Base-by-base conservation (phyloP, 1,140 invertebrate species). In the Neoseiulus cucumeris region DNA sequence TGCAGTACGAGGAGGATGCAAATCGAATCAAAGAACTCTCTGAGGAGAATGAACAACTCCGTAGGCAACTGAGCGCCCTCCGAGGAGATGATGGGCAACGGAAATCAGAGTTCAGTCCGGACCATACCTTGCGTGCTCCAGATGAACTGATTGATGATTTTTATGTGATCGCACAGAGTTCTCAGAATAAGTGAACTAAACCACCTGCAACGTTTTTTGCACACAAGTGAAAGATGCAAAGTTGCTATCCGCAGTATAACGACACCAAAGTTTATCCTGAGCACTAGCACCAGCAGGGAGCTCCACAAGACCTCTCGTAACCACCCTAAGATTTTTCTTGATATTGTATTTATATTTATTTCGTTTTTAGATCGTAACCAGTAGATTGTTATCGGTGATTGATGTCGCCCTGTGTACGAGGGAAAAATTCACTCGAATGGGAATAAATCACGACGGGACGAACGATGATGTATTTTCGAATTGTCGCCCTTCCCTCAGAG, bases 71-170 rank as follows among this genome's bases (percentile, higher is more conserved):
- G 64, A 72, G 75, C 64, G 66, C 73, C 70, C 64, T 77, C 28
- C 64, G 67, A 22, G 42, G 45, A 39, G n/a, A 64, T 28, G 68
- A 66, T 2, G 44, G 44, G 17, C 44, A 64, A 20, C 65, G 67
- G 30, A 42, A 30, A 44, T 28, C 81, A 82, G 67, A 78, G 81
- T 7, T 67, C 42, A 79, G 79, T 72, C 78, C 81, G 33, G 80
- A 80, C 66, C 76, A 81, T 59, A 80, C 81, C 17, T 80, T 82
- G 64, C 81, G 85, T 5, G 67, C 71, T 20, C 83, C 87, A 2
- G 72, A 81, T 14, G 87, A 88, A 59, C 76, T 92, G 14, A 85
- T 91, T 72, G 90, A 93, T 76, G 90, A 93, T 74, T 93, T 93
- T 78, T 91, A 87, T 73, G 87, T 87, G 28, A 89, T 91, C 70